Evolutionary conservation across 2,113 vertebrate species (phyloP), one percentile per base, ranked within the genome.

Genomic region (Axis porcinus): DNA sequence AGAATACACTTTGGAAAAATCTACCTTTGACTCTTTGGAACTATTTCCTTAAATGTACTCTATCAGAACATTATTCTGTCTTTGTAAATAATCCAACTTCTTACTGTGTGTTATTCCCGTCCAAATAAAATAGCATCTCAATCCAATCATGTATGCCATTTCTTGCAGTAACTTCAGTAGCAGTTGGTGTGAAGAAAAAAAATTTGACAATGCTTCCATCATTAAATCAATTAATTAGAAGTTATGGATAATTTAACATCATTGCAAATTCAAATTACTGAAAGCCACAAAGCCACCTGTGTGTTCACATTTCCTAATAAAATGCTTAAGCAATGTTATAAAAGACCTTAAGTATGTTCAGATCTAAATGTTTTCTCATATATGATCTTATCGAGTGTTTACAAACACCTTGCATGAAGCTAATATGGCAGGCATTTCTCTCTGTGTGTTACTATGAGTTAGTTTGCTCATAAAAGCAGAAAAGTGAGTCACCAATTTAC

Each of bases 81-180:
- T 57, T 88, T 96, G 90, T 81, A 96, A 97, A 96, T 70, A 90
- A 90, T 89, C 52, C 86, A 95, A 62, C 33, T 70, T 95, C 87
- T 90, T 96, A 96, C 33, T 40, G 87, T 15, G 45, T 86, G 84
- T 50, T 43, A 95, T 36, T 84, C 47, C 81, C 57, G 14, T 90
- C 58, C 94, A 96, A 95, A 95, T 60, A 91, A 91, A 97, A 87
- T 57, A 86, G 33, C 54, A 58, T 43, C 45, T 84, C 43, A 43
- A 43, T 10, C 36, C 54, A 57, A 83, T 27, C 14, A 4, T 27
- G 5, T 27, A 23, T 9, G 47, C 19, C 21, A 52, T 74, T 60
- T 87, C 47, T 55, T 58, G 36, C 27, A 40, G 47, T 8, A 86
- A 95, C 43, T 70, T 95, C 3, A 40, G 45, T 64, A 74, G 43